Evolutionary conservation across 2,888 invertebrate genomes (phyloP), one percentile per base, ranked within the genome.

Genomic region (Lasioglossum leucozonium): DNA sequence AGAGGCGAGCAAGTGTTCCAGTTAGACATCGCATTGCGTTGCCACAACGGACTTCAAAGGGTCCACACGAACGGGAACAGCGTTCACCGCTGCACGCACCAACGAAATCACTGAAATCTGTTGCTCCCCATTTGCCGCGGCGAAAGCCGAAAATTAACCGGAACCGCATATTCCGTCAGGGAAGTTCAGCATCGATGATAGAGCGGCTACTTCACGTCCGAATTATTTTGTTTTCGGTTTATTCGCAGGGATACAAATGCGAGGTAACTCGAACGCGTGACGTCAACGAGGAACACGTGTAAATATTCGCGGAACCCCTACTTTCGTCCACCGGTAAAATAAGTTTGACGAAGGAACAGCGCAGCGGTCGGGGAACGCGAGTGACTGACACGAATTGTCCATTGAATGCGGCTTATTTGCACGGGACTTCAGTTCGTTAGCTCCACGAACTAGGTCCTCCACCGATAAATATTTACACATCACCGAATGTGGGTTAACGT

Each of bases 381-480:
- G 72, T 75, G 71, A 89, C 87, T 77, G 74, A 65, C 72, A 74
- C 47, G 58, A 58, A 84, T 67, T 65, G 80, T 73, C 72, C 62
- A 58, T 72, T 65, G 26, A 69, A 67, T n/a, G 71, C n/a, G 65
- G 75, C 77, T 79, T 77, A 75, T 77, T 88, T 72, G 78, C 73
- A 62, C 71, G 72, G 73, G 44, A 76, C 76, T 88, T 79, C 22
- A 34, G 47, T 72, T 47, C 77, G 79, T 90, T 88, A 85, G 80
- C 75, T 78, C 82, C 77, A 81, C 84, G 81, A 81, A 81, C 80
- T 55, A 77, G 85, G 74, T 72, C 72, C 80, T 55, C 77, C 75
- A 37, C 74, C 83, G 90, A 90, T 91, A 90, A 88, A 90, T 91
- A 91, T 91, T 91, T 86, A 89, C 88, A 73, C 85, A 77, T 77